Conservation (phyloP, 1,140 invertebrate genomes). For the Drosophila rufa region DNA sequence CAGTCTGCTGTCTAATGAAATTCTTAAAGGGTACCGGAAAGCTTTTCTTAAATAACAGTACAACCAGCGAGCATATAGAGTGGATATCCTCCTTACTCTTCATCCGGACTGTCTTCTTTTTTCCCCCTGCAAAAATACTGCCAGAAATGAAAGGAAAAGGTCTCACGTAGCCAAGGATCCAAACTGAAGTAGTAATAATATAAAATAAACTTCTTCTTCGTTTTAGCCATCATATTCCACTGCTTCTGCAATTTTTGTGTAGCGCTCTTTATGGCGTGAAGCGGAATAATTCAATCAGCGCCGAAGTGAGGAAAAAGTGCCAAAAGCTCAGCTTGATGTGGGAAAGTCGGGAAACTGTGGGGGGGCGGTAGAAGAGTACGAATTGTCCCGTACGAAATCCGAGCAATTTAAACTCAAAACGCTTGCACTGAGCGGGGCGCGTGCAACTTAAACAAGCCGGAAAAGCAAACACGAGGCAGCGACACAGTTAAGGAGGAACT, state of each 20-base stretch:
- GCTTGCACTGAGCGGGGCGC: conserved; percentile 69
- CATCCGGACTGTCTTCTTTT: not conserved
- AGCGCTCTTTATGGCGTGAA: conserved; percentile 74
- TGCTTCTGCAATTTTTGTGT: conserved; percentile 47
- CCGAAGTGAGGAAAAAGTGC: conserved; percentile 62
- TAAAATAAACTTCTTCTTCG: conserved; percentile 62
- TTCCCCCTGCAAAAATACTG: conserved; percentile 22
- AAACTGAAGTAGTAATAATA: conserved; percentile 73
- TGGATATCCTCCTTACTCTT: conserved; percentile 12
- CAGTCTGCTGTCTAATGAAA: conserved; percentile 35
- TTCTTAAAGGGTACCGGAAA: conserved; percentile 19
- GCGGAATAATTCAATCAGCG: conserved; percentile 80
- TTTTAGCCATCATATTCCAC: conserved; percentile 41
- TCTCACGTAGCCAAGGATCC: conserved; percentile 60
- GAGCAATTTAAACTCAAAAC: conserved; percentile 79
- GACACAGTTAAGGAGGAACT: conserved; percentile 81
- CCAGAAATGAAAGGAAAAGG: conserved; percentile 61
- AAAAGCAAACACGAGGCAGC: conserved; percentile 78
- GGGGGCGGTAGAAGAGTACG: not conserved
- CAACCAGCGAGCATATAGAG: conserved; percentile 23
- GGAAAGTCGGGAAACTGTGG: conserved; percentile 2
- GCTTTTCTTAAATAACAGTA: conserved; percentile 52
- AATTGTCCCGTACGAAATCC: conserved; percentile 53
- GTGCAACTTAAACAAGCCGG: conserved; percentile 82
- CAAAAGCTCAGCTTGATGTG: conserved; percentile 46